Evolutionary conservation across 1,140 invertebrate species (phyloP).

Genomic region (Pentalonia nigronervosa): DNA sequence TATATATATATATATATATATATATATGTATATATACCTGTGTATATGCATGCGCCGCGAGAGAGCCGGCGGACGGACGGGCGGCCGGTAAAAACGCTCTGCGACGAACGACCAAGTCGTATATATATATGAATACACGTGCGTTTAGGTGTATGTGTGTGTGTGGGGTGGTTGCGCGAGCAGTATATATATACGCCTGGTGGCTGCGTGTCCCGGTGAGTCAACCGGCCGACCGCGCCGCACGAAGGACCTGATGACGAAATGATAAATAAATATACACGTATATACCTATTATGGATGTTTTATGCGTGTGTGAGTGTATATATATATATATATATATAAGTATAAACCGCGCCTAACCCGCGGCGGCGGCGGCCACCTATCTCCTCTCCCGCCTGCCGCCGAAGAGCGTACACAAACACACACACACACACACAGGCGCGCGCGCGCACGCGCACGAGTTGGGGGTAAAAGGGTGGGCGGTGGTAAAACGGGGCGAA

Average conservation of each 20-base stretch:
- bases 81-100: background rate
- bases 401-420: background rate
- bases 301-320: background rate
- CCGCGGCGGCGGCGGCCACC: background rate
- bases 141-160: background rate
- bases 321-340: background rate
- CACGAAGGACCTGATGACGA: constrained; percentile 12
- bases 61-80: background rate
- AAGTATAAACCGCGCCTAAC: background rate
- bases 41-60: background rate
- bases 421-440: background rate
- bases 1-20: too few relatives aligned
- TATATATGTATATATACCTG: too few relatives aligned
- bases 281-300: background rate
- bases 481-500: background rate
- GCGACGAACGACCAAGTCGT: background rate
- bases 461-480: background rate
- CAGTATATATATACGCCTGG: background rate
- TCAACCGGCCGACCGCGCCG: background rate
- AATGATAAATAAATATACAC: background rate
- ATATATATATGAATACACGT: background rate
- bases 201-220: background rate
- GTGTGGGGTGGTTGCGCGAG: background rate
- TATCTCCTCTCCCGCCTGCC: background rate
- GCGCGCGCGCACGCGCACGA: too few relatives aligned